Conservation (phyloP, 2,113 vertebrate species). For the Tragelaphus scriptus region DNA sequence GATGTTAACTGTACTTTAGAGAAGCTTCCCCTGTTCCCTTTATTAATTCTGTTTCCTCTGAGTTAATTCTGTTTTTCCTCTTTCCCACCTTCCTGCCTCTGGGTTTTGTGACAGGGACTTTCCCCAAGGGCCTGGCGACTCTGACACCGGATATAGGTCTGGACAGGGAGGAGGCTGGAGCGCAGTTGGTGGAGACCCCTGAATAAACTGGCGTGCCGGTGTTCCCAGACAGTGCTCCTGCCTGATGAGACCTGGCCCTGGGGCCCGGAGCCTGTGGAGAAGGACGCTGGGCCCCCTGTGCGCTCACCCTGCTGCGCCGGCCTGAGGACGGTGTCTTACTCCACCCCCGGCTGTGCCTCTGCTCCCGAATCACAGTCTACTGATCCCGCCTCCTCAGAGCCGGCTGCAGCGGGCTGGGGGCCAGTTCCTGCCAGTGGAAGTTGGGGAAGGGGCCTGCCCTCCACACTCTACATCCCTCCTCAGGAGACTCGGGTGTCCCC, state of each 20-base stretch:
- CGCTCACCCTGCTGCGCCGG: too few species aligned
- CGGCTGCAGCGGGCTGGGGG: too few species aligned
- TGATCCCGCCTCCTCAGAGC: background rate
- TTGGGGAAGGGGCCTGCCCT: background rate
- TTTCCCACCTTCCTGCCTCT: background rate
- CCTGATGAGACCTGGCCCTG: background rate
- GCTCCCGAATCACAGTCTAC: conserved; percentile 43
- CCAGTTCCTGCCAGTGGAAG: background rate
- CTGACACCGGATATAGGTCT: accelerated
- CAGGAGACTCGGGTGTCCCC: background rate
- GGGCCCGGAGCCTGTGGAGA: accelerated
- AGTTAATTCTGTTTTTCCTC: background rate
- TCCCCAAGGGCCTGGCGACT: background rate
- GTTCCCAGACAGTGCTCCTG: background rate
- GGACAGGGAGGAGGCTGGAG: background rate
- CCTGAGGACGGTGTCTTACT: accelerated
- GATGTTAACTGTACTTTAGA: background rate
- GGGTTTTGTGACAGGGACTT: background rate
- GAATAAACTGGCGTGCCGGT: accelerated
- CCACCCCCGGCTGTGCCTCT: background rate
- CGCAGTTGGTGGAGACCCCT: background rate
- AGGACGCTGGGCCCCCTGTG: background rate
- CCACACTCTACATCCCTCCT: accelerated
- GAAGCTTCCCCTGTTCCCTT: background rate
- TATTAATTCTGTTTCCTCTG: background rate